These are phyloP conservation scores for Odontamblyopus rebecca DNA, from an alignment of 2,797 vertebrate genomes.

Conservation along the genomic window DNA sequence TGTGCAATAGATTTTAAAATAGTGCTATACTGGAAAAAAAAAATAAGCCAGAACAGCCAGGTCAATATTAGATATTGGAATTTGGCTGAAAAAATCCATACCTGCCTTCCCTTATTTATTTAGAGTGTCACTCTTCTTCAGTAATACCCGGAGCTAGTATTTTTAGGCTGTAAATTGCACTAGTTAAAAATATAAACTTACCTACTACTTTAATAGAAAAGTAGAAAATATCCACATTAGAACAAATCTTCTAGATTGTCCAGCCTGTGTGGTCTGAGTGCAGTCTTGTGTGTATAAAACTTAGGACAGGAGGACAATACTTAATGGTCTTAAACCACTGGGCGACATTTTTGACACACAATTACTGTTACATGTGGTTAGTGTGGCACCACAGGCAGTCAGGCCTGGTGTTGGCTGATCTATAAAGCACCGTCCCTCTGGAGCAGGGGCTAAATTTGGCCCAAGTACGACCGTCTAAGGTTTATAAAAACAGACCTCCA, in stretches of 20 bases:
- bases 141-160: too few relatives aligned
- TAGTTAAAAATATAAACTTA: background rate
- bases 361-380: constrained; percentile 26
- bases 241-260: background rate
- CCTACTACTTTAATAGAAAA: background rate
- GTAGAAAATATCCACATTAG: background rate
- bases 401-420: constrained; percentile 32
- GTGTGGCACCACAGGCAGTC: constrained; percentile 24
- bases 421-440: constrained; percentile 16
- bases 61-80: too few relatives aligned
- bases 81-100: too few relatives aligned
- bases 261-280: constrained; percentile 47
- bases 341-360: constrained; percentile 18
- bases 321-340: constrained; percentile 3
- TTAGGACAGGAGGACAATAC: constrained; percentile 31
- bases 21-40: too few relatives aligned
- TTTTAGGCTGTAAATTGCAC: background rate
- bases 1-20: too few relatives aligned
- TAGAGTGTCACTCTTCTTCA: too few relatives aligned
- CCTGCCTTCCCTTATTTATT: too few relatives aligned
- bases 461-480: constrained; percentile 22
- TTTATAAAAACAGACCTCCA: constrained; percentile 44
- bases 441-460: constrained; percentile 54
- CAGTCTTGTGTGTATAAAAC: constrained; percentile 17
- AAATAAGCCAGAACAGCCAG: too few relatives aligned